phyloP scores from a whole-genome alignment of 2,113 vertebrate genomes.

The Amia ocellicauda region DNA sequence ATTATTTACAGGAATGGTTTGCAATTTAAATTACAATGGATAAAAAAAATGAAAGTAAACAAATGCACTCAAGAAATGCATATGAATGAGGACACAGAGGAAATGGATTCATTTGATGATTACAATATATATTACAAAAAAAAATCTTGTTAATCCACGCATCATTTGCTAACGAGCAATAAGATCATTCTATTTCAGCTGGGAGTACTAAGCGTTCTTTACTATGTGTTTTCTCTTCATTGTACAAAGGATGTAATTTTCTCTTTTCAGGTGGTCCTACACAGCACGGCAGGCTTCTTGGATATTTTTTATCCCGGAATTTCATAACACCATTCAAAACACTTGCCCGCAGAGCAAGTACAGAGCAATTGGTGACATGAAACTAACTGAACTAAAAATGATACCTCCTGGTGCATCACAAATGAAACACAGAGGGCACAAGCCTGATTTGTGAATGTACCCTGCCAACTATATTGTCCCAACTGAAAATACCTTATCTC shows the following conservation, averaged over 20 bases:
- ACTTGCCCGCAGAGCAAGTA: neutral
- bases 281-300: neutral
- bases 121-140: no score
- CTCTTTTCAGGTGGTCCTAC: constrained; percentile 6
- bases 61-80: no score
- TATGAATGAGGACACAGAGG: no score
- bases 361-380: neutral
- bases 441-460: no score
- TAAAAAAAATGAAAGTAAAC: no score
- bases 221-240: neutral
- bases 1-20: neutral
- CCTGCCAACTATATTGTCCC: no score
- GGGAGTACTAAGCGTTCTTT: neutral
- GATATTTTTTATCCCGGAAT: neutral
- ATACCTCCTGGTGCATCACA: neutral
- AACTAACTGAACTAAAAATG: constrained; percentile 5
- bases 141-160: neutral
- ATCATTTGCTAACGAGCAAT: neutral
- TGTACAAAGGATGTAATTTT: neutral
- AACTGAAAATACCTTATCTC: no score
- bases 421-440: neutral
- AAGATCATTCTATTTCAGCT: neutral
- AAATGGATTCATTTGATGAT: no score
- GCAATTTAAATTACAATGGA: no score
- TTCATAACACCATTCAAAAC: constrained; percentile 5